Evolutionary conservation across 1,140 invertebrate species (phyloP), one percentile per base, ranked within the genome.

Genomic region (Panagrolaimus sp.): DNA sequence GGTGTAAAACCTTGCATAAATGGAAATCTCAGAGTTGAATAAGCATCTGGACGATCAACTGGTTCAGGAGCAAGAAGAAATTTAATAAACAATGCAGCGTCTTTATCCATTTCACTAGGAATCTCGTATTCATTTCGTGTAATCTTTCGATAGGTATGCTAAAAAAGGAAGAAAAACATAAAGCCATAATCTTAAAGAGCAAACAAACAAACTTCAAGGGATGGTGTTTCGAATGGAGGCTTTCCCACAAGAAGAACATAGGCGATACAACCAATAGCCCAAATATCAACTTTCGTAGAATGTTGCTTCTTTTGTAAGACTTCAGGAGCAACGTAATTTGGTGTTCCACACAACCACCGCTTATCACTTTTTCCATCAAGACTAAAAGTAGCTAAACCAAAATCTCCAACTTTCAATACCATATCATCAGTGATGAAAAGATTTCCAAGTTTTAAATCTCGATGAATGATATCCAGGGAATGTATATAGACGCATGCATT

Each of bases 241-340:
- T 91, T 92, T 8, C 94, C 94, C 55, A 95, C 90, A 3, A 98
- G 85, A 68, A 97, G 84, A 2, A 94, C 96, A 83, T 93, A 97
- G 45, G 71, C 12, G 1, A 76, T 65, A 43, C 48, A 55, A 6
- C 94, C 94, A 78, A 96, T 89, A 43, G 93, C 94, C 94, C 94
- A 98, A 63, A 96, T 89, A 85, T 98, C 94, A 12, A 96, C 94
- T 87, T 96, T 92, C 84, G 90, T 96, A 15, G 92, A 94, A 84
- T 97, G 93, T 0, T 93, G 93, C 80, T 90, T 90, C 85, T 95
- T 96, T 26, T 89, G 90, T 65, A 98, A 84, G 70, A 97, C 93
- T 85, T 97, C 94, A 12, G 94, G 94, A 8, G 94, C 94, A 78
- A 97, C 96, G 78, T 98, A 98, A 84, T 98, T 97, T 6, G 94